phyloP scores from a whole-genome alignment of 2,888 invertebrate species.

The Craniophora ligustri region DNA sequence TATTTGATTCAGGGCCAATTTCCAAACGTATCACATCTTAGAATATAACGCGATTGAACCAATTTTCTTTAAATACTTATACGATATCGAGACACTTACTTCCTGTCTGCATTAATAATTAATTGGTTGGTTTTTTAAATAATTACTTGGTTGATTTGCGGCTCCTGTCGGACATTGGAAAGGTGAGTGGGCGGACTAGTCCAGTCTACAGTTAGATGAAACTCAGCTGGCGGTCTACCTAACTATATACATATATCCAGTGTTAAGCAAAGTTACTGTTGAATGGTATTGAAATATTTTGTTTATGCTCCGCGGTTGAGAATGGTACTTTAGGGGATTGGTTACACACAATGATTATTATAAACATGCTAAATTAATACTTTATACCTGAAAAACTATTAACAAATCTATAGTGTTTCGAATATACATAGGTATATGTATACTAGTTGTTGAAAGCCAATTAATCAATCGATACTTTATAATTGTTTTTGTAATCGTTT shows the following conservation, averaged over 20 bases:
- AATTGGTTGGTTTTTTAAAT: slow-evolving; percentile 1
- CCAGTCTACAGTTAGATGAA: slow-evolving; percentile 15
- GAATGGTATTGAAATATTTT: slow-evolving; percentile 65
- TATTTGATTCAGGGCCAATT: slow-evolving; percentile 55
- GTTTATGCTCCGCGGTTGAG: slow-evolving; percentile 48
- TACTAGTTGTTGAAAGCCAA: slow-evolving; percentile 20
- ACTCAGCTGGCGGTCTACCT: slow-evolving; percentile 20
- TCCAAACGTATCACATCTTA: slow-evolving; percentile 10
- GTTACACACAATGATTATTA: slow-evolving; percentile 56
- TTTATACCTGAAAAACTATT: too few relatives aligned
- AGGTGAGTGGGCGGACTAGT: slow-evolving; percentile 3
- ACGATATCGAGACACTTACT: not conserved
- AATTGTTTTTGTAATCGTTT: slow-evolving; percentile 2
- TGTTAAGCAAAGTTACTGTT: slow-evolving; percentile 50
- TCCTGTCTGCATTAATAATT: slow-evolving; percentile 14
- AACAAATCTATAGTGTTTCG: too few relatives aligned
- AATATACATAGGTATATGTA: too few relatives aligned
- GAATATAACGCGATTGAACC: slow-evolving; percentile 21
- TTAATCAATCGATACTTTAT: slow-evolving; percentile 32
- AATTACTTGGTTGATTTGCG: slow-evolving; percentile 8
- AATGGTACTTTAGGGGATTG: slow-evolving; percentile 69
- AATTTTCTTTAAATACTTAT: not conserved
- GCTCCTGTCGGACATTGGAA: slow-evolving; percentile 3
- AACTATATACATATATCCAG: slow-evolving; percentile 25
- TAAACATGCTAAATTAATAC: too few relatives aligned